phyloP scores from a whole-genome alignment of 2,113 vertebrate genomes.

The Candoia aspera region DNA sequence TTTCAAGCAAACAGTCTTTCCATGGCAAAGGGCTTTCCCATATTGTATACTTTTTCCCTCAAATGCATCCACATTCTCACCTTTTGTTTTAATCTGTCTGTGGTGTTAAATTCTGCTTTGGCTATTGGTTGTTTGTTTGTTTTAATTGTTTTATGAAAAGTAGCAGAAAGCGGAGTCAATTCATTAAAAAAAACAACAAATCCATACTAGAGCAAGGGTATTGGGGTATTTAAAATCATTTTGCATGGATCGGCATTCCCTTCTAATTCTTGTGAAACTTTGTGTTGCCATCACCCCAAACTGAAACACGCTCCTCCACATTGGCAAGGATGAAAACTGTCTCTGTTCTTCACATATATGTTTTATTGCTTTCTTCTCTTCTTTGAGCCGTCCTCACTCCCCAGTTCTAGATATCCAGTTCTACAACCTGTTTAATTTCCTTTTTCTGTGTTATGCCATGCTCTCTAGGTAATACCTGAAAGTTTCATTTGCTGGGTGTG shows the following conservation, averaged over 20 bases:
- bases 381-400: not conserved
- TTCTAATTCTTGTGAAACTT: not conserved
- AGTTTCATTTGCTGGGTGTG: not conserved
- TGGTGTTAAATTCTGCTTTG: not conserved
- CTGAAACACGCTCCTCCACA: not conserved
- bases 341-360: constrained; percentile 14
- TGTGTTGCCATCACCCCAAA: not conserved
- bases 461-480: constrained; percentile 5
- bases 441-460: not conserved
- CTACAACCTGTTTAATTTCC: constrained; percentile 27
- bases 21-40: not conserved
- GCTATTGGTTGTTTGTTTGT: not conserved
- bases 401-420: not conserved
- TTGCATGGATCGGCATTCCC: not conserved
- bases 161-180: not conserved
- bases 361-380: not conserved
- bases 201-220: not conserved
- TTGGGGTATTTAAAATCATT: not conserved
- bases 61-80: not conserved
- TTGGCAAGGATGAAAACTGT: not conserved
- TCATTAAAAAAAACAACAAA: not conserved
- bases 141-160: not conserved
- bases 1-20: not conserved
- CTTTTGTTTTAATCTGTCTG: not conserved
- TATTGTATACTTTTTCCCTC: not conserved